Percentiles rank a stretch among this genome's conserved stretches.
Evolutionary conservation across 1,140 invertebrate species (phyloP).

Genomic region (Armadillidium nasatum): DNA sequence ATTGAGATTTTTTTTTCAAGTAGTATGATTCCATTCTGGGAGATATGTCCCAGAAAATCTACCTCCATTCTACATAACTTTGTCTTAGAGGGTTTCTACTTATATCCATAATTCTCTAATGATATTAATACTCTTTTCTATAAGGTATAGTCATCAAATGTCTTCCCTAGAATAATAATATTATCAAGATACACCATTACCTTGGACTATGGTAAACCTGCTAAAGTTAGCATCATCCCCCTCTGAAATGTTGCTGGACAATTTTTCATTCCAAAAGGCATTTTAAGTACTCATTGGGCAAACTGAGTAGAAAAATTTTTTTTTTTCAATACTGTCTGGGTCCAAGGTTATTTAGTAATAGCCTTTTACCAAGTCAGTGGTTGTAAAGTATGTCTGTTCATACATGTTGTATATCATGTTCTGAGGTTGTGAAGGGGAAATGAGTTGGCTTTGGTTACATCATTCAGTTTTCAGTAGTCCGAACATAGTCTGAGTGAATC

Average conservation of each 20-base stretch:
- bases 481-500: background rate
- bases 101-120: background rate
- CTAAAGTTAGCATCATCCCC: background rate
- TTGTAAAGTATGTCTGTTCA: background rate
- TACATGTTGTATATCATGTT: background rate
- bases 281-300: background rate
- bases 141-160: background rate
- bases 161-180: background rate
- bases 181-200: background rate
- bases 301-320: background rate
- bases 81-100: background rate
- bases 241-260: background rate
- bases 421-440: slow-evolving; percentile 12
- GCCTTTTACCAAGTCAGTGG: background rate
- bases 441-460: background rate
- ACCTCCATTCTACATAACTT: background rate
- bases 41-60: background rate
- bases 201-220: background rate
- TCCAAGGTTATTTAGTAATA: too few species aligned
- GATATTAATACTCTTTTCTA: background rate
- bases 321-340: background rate
- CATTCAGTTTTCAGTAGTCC: slow-evolving; percentile 7
- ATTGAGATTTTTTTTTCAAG: background rate
- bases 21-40: background rate
- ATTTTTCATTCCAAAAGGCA: background rate